phyloP scores from a whole-genome alignment of 1,140 invertebrate genomes.

The Pseudomyrmex dendroicus region DNA sequence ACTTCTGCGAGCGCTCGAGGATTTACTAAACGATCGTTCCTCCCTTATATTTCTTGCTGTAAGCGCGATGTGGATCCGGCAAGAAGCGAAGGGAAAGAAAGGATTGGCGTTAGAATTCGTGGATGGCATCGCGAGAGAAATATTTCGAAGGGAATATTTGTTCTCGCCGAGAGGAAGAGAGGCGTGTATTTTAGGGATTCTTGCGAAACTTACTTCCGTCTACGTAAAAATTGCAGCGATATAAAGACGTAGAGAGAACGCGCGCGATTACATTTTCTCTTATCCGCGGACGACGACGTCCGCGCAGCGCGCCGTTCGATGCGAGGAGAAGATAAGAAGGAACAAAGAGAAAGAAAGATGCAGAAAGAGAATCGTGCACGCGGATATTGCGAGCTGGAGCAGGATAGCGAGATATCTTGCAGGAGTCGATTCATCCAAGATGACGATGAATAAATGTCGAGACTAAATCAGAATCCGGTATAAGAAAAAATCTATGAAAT shows the following conservation, averaged over 20 bases:
- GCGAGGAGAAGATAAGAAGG: neutral
- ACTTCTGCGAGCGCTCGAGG: neutral
- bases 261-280: constrained; percentile 18
- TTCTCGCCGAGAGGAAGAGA: too few species aligned
- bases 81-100: neutral
- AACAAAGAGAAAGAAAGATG: neutral
- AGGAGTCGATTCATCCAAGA: constrained; percentile 30
- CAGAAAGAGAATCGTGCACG: neutral
- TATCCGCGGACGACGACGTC: constrained; percentile 27
- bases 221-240: constrained; percentile 21
- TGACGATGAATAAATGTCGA: constrained; percentile 9
- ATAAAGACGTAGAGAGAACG: neutral
- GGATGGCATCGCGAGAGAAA: too few species aligned
- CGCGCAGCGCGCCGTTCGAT: neutral
- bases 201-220: constrained; percentile 19
- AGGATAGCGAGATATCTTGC: constrained; percentile 26
- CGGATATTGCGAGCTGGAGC: neutral
- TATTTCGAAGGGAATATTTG: too few species aligned
- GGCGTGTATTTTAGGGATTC: neutral
- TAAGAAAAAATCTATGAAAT: neutral
- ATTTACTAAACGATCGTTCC: neutral
- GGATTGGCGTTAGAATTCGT: too few species aligned
- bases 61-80: neutral
- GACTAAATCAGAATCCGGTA: neutral
- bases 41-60: neutral